Conservation (phyloP, 2,888 invertebrate genomes). For the Gryllus longicercus region DNA sequence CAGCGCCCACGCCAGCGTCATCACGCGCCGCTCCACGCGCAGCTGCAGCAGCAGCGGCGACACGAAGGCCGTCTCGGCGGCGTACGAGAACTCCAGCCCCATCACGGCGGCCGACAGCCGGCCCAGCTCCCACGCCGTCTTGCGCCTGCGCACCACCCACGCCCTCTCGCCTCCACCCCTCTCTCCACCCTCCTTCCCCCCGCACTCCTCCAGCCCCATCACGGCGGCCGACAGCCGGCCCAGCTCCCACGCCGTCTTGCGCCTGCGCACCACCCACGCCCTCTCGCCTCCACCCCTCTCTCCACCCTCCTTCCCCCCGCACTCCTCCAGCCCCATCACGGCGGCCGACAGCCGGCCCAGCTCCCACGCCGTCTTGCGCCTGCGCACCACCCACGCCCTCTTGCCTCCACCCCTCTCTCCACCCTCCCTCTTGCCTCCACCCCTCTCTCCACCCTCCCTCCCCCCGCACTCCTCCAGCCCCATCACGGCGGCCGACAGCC, state of each 20-base stretch:
- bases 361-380: constrained; percentile 74
- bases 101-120: constrained; percentile 91
- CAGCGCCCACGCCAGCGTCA: constrained; percentile 94
- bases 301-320: too few species aligned
- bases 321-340: constrained; percentile 87
- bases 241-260: constrained; percentile 74
- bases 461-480: constrained; percentile 67
- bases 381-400: constrained; percentile 44
- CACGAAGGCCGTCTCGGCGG: constrained; percentile 95
- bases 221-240: constrained; percentile 89
- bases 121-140: constrained; percentile 75
- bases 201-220: constrained; percentile 78
- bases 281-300: not conserved
- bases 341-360: constrained; percentile 86
- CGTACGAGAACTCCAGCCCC: constrained; percentile 97
- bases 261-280: constrained; percentile 50
- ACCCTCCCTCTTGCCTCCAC: too few species aligned
- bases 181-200: too few species aligned
- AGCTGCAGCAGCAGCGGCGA: constrained; percentile 91
- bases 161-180: not conserved
- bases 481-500: constrained; percentile 92
- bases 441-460: too few species aligned
- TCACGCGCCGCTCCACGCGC: constrained; percentile 86
- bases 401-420: too few species aligned
- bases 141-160: constrained; percentile 55